Base-by-base conservation (phyloP, 1,140 invertebrate genomes). In the Stenopsyche tienmushanensis region DNA sequence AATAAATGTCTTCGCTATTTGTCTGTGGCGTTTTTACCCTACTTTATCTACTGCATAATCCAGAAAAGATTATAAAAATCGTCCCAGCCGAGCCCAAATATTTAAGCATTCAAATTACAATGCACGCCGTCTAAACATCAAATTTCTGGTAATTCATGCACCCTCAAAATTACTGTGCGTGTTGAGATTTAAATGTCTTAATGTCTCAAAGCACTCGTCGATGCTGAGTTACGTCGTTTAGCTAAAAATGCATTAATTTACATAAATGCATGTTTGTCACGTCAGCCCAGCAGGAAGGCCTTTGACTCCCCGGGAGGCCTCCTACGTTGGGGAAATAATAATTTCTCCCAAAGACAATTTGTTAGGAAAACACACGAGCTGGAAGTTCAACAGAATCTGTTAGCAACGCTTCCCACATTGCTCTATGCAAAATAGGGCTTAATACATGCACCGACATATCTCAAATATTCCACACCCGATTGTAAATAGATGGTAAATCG, bases 201-300 rank as follows among this genome's bases (percentile, higher is more conserved):
- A 34, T 34, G 29, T 34, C 29, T 7, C 29, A 34, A 13, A 34
- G 5, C 29, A 34, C 5, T 47, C 18, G 18, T 9, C 18, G 5
- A 47, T 9, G 17, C 44, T 47, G 8, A 15, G 8, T 47, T 47
- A 15, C 44, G 18, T 15, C 10, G 17, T 47, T 47, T 7, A 47
- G n/a, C n/a, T 39, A 47, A 47, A 47, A 47, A 47, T 15, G 18
- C 18, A 47, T 47, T 47, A 18, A 47, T 47, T 58, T 58, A 57
- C 54, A 57, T 58, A 58, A 58, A 58, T 26, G 55, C 55, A 45
- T 21, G 8, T 47, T 47, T 45, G 55, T 41, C 24, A 44, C 55
- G 34, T 41, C 26, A 25, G 20, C 24, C 55, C 29, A 26, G 29
- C 41, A 24, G 29, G n/a, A 17, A 34, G 29, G 29, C 13, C 13